Evolutionary conservation across 2,888 invertebrate genomes (phyloP).

Genomic region (Caenorhabditis sp.): DNA sequence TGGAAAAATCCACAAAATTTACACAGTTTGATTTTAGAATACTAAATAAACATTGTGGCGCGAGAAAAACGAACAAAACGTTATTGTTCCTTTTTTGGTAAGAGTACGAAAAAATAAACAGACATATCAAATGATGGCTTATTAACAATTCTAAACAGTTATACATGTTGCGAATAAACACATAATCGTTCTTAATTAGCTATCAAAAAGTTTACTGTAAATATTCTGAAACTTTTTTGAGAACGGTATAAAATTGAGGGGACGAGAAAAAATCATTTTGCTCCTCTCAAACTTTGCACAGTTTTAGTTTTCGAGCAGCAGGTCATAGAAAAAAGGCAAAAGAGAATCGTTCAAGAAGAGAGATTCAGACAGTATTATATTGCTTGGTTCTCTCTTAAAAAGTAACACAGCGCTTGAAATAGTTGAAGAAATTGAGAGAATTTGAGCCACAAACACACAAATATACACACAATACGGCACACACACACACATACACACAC

Average conservation of each 20-base stretch:
- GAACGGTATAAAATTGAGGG: neutral
- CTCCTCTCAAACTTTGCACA: neutral
- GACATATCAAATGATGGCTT: neutral
- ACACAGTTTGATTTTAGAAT: neutral
- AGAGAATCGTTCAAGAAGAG: neutral
- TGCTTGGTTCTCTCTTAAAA: neutral
- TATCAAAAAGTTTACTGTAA: neutral
- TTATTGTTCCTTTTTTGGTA: neutral
- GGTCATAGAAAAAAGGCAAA: neutral
- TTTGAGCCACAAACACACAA: slow-evolving; percentile 2
- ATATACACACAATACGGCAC: slow-evolving; percentile 3
- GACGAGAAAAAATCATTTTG: neutral
- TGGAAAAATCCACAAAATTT: neutral
- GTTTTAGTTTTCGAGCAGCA: neutral
- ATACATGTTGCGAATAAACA: neutral
- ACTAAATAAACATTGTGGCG: neutral
- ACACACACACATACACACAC: neutral
- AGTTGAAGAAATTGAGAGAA: neutral
- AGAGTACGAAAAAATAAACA: slow-evolving; percentile 1
- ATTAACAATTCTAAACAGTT: neutral
- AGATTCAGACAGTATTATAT: slow-evolving; percentile 1
- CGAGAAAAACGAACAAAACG: neutral
- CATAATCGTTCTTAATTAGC: neutral
- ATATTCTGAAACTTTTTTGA: neutral
- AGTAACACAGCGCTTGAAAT: neutral